These are phyloP conservation scores for Rhadinocentrus ornatus DNA, from an alignment of 2,797 vertebrate species.

Conservation along the genomic window DNA sequence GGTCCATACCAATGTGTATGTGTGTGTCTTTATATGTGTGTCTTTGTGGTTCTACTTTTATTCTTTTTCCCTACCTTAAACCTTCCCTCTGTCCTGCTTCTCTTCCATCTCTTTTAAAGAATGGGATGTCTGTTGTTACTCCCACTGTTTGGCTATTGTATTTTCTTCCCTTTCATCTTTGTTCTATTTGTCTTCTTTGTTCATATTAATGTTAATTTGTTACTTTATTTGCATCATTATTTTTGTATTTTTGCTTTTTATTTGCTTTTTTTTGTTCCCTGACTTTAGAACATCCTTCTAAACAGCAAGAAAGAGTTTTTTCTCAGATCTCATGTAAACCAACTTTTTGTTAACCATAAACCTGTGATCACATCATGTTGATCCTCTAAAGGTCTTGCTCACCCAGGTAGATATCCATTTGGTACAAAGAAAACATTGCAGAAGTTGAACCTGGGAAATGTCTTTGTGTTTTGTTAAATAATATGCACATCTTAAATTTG, in stretches of 20 bases:
- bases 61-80: constrained; percentile 9
- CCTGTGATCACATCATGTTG: too few species aligned
- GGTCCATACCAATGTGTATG: constrained; percentile 36
- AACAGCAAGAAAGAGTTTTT: neutral
- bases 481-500: too few species aligned
- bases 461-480: too few species aligned
- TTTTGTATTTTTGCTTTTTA: neutral
- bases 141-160: neutral
- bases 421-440: too few species aligned
- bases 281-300: too few species aligned
- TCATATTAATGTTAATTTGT: neutral
- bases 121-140: too few species aligned
- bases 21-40: constrained; percentile 3
- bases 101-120: neutral
- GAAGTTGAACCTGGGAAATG: too few species aligned
- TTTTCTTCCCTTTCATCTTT: constrained; percentile 1
- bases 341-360: too few species aligned
- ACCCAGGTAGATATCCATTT: too few species aligned
- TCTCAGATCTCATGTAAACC: neutral
- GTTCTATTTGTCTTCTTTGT: neutral
- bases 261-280: neutral
- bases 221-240: neutral
- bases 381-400: too few species aligned
- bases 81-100: constrained; percentile 16
- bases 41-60: constrained; percentile 17